phyloP scores from a whole-genome alignment of 2,888 invertebrate genomes.

The Acronicta aceris region DNA sequence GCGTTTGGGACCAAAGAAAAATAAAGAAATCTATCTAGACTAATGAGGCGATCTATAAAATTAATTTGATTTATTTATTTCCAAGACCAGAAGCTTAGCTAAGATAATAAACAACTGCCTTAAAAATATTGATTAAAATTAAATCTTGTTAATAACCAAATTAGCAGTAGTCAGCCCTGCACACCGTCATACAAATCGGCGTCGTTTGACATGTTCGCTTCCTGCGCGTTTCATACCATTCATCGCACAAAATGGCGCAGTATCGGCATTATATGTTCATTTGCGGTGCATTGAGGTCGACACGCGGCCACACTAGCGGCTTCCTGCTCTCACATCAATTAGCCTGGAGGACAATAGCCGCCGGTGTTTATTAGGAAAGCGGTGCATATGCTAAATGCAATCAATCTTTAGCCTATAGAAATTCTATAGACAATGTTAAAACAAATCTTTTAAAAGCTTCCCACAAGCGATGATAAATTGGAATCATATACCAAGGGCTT shows the following conservation, averaged over 20 bases:
- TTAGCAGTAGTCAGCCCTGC: constrained; percentile 46
- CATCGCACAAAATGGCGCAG: constrained; percentile 61
- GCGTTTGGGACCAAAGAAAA: no score
- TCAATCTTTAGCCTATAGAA: constrained; percentile 21
- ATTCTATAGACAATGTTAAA: background rate
- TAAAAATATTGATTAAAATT: no score
- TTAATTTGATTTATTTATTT: no score
- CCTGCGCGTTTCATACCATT: constrained; percentile 70
- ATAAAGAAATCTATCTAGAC: no score
- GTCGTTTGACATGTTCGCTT: constrained; percentile 75
- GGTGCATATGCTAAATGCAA: constrained; percentile 32
- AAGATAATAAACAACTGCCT: no score
- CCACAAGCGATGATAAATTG: no score
- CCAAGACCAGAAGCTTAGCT: no score
- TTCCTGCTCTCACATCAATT: constrained; percentile 80
- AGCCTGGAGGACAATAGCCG: constrained; percentile 62
- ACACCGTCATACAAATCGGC: constrained; percentile 73
- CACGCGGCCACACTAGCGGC: constrained; percentile 75
- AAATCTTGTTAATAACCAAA: no score
- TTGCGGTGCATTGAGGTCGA: constrained; percentile 70
- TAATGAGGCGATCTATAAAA: no score
- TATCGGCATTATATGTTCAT: constrained; percentile 82
- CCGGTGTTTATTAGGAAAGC: constrained; percentile 10
- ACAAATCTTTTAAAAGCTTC: background rate
- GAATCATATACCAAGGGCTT: no score